phyloP scores from a whole-genome alignment of 1,140 invertebrate species.

The Macrotrachela quadricornifera region DNA sequence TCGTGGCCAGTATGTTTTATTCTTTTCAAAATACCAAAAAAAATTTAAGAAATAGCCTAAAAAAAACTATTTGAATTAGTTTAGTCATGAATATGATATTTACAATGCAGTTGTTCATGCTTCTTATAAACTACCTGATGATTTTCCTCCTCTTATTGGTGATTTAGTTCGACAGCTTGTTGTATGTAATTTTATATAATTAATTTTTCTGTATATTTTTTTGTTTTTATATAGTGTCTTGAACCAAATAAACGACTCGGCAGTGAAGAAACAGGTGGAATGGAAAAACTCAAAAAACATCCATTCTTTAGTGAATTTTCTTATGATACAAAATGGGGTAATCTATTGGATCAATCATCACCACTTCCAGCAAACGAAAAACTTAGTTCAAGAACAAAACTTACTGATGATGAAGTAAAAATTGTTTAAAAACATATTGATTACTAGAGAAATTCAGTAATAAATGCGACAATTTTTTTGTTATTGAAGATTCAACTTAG shows the following conservation, averaged over 20 bases:
- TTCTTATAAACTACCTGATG: conserved; percentile 74
- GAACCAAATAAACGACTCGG: conserved; percentile 58
- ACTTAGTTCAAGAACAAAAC: conserved; percentile 36
- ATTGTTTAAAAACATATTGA: no score
- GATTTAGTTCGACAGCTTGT: conserved; percentile 69
- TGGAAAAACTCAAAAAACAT: conserved; percentile 59
- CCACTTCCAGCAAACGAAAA: conserved; percentile 29
- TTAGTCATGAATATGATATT: conserved; percentile 74
- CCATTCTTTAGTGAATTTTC: conserved; percentile 43
- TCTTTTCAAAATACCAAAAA: background rate
- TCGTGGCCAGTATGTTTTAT: conserved; percentile 40
- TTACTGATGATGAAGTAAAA: conserved; percentile 29
- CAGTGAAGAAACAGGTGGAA: conserved; percentile 40
- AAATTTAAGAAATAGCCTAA: no score
- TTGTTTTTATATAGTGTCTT: no score
- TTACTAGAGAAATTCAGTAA: no score
- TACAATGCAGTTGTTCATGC: conserved; percentile 82
- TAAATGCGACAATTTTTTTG: no score
- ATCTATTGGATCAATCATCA: conserved; percentile 49
- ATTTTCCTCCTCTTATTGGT: conserved; percentile 56
- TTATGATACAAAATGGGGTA: conserved; percentile 54
- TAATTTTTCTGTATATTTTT: no score
- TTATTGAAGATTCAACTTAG: no score
- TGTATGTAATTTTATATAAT: no score
- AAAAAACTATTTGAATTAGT: conserved; percentile 12